Evolutionary conservation across 2,888 invertebrate genomes (phyloP).

Genomic region (Netelia inedita): DNA sequence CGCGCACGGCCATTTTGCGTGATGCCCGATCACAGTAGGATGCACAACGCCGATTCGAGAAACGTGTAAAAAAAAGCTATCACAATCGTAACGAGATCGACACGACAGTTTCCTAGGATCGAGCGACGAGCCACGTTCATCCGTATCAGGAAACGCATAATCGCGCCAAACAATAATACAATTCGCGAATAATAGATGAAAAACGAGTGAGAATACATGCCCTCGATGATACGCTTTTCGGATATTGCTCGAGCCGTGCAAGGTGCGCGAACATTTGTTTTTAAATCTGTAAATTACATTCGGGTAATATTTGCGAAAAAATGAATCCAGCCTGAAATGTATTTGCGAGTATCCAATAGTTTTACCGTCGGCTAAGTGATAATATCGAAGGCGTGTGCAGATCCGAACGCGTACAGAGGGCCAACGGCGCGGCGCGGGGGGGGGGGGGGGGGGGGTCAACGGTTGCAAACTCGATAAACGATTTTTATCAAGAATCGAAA

Average conservation of each 20-base stretch:
- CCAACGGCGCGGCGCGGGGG: too few species aligned
- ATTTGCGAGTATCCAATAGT: background rate
- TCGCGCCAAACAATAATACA: background rate
- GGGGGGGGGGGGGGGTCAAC: background rate
- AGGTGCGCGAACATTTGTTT: background rate
- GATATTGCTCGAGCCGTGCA: background rate
- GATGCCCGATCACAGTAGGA: slow-evolving; percentile 28
- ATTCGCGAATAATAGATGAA: background rate
- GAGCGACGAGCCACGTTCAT: slow-evolving; percentile 53
- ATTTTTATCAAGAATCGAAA: slow-evolving; percentile 45
- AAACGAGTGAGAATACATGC: background rate
- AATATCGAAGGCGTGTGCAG: background rate
- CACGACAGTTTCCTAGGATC: slow-evolving; percentile 33
- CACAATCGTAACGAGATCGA: slow-evolving; percentile 43
- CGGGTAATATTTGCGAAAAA: background rate
- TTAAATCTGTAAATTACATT: slow-evolving; percentile 4
- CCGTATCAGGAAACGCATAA: slow-evolving; percentile 18
- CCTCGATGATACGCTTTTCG: slow-evolving; percentile 12
- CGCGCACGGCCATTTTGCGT: slow-evolving; percentile 27
- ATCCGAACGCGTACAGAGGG: background rate
- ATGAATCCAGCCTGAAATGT: background rate
- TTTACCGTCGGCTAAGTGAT: background rate
- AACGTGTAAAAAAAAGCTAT: slow-evolving; percentile 72
- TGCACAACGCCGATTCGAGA: slow-evolving; percentile 63
- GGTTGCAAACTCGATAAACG: slow-evolving; percentile 21